Conservation (phyloP, 2,113 vertebrate species). For the Seriola rivoliana region DNA sequence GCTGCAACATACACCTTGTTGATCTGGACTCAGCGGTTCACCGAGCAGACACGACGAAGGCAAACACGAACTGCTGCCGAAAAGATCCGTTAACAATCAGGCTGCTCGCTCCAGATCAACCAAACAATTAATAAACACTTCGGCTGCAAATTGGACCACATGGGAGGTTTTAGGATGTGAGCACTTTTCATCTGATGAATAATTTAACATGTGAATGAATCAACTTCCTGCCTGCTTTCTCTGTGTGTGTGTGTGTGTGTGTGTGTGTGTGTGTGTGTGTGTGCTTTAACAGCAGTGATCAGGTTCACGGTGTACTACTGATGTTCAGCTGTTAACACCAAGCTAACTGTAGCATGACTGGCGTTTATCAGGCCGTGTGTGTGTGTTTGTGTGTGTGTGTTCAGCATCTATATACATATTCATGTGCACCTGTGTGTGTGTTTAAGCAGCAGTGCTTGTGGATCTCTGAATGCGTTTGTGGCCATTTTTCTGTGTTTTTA, state of each 20-base stretch:
- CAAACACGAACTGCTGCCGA: conserved; percentile 7
- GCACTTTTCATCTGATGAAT: conserved; percentile 60
- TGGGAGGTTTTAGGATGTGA: conserved; percentile 54
- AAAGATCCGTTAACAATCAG: conserved; percentile 29
- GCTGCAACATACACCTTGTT: background rate
- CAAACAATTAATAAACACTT: conserved; percentile 66
- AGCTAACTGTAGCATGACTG: conserved; percentile 42
- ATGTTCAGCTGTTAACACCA: conserved; percentile 19
- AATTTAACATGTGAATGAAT: conserved; percentile 50
- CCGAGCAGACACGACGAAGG: background rate
- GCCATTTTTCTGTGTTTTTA: background rate
- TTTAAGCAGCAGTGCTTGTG: background rate
- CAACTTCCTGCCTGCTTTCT: conserved; percentile 33
- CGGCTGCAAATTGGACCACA: conserved; percentile 53
- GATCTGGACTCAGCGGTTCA: background rate
- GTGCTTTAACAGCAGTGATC: background rate
- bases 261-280: conserved; percentile 17
- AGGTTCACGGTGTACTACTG: background rate
- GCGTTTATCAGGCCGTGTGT: conserved; percentile 23
- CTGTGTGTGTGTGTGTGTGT: background rate
- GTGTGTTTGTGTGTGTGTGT: background rate
- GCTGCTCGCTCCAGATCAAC: conserved; percentile 16
- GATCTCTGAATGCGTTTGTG: background rate
- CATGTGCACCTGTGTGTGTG: background rate
- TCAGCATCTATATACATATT: background rate